Evolutionary conservation across 2,797 vertebrate genomes (phyloP).

Genomic region (Phylloscopus collybita): DNA sequence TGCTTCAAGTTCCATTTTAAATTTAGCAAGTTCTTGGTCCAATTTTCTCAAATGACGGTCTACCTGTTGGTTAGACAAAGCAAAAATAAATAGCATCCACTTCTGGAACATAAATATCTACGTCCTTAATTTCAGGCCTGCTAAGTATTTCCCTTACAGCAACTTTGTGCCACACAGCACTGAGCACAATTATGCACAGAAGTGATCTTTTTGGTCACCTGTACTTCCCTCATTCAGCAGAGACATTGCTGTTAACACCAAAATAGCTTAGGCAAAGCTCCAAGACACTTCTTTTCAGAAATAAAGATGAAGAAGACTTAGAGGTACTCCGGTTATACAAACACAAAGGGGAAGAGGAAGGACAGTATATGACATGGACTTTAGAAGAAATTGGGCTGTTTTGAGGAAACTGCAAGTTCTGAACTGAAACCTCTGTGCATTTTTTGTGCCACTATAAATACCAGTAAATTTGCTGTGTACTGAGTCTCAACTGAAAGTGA

Average conservation of each 20-base stretch:
- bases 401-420: background rate
- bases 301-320: background rate
- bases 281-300: background rate
- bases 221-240: background rate
- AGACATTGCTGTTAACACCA: background rate
- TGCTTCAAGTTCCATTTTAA: conserved; percentile 99
- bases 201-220: background rate
- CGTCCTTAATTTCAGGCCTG: background rate
- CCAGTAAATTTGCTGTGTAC: background rate
- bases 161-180: background rate
- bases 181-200: background rate
- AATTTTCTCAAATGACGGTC: conserved; percentile 96
- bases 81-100: conserved; percentile 44
- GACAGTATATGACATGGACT: background rate
- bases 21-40: conserved; percentile 98
- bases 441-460: background rate
- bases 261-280: background rate
- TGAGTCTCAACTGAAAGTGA: background rate
- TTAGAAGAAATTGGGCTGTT: background rate
- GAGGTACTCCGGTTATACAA: background rate
- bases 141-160: background rate
- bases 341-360: background rate
- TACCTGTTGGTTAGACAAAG: conserved; percentile 82
- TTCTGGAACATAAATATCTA: background rate
- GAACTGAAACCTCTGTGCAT: background rate